Evolutionary conservation across 2,797 vertebrate genomes (phyloP).

Genomic region (Arctocebus calabarensis): DNA sequence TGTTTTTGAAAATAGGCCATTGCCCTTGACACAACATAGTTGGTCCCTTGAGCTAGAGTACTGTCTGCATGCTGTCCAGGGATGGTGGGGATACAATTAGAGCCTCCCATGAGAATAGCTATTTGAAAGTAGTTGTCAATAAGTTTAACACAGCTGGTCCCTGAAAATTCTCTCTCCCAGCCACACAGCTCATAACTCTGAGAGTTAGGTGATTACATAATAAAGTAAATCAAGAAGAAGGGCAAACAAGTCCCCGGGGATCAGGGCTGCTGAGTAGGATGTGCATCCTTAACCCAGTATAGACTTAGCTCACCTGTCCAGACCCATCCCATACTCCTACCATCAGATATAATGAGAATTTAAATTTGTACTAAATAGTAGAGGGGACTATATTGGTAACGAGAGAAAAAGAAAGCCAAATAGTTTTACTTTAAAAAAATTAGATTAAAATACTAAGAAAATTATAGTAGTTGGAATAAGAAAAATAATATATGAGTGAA

Average conservation of each 20-base stretch:
- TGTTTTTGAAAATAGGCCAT: neutral
- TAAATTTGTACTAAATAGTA: neutral
- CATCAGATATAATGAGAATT: neutral
- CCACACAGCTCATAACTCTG: neutral
- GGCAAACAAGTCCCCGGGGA: neutral
- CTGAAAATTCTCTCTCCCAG: neutral
- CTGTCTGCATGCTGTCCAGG: accelerated
- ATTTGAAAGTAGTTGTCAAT: neutral
- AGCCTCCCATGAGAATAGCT: neutral
- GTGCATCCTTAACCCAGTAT: neutral
- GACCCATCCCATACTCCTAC: neutral
- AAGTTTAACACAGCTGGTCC: neutral
- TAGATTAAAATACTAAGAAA: constrained; percentile 10
- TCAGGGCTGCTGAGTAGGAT: accelerated
- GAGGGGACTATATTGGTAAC: neutral
- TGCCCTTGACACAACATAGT: accelerated
- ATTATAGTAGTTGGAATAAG: neutral
- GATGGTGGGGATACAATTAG: neutral
- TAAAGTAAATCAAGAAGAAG: neutral
- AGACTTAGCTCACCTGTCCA: neutral
- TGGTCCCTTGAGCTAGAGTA: neutral
- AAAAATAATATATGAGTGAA: neutral
- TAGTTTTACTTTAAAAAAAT: neutral
- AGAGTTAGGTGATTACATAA: neutral
- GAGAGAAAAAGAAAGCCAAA: neutral